Base-by-base conservation (phyloP, 2,888 invertebrate species). In the Lobophora halterata region DNA sequence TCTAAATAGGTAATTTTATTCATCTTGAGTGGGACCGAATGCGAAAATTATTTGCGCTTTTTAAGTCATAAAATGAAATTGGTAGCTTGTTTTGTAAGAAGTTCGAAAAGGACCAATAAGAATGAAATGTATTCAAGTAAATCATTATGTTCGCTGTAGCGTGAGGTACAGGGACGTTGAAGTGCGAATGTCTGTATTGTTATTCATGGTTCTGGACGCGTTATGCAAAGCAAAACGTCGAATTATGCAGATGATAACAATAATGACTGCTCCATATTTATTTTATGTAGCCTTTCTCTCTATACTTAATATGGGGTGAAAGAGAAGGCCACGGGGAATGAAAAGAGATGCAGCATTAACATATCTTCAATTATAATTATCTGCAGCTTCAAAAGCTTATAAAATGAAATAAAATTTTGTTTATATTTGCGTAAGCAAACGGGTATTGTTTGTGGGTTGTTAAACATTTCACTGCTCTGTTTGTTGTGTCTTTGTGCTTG, bases 221-320 rank as follows among this genome's bases (percentile, higher is more conserved):
- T 76, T 73, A 75, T 75, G 75, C 70, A 71, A 74, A 77, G 61
- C 62, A 62, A 67, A 74, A 75, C 60, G 68, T 64, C 60, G 59
- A 71, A 77, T 78, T 79, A 79, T 79, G 68, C 63, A 71, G 69
- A 77, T 71, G 69, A 67, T 65, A 73, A 74, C 64, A 68, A 66
- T 71, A 69, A 72, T 66, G 61, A 61, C 58, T 58, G 61, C 59
- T 65, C 61, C 52, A 65, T 68, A 65, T 71, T 69, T 70, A 67
- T 65, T 62, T 55, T 49, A 46, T 53, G 55, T 55, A 56, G 54
- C 45, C 61, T 60, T 61, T 59, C 59, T 54, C 55, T 57, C 45
- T 49, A 58, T 52, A 52, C 48, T 55, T 50, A 51, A 49, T 41
- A 44, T 28, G 41, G 54, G 9, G 8, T 16, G 20, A 41, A 34